A percentile compares a stretch with the other conserved stretches of the same genome.
These are phyloP conservation scores for Lampris megalopsis DNA, from an alignment of 2,113 vertebrate species.

Conservation along the genomic window DNA sequence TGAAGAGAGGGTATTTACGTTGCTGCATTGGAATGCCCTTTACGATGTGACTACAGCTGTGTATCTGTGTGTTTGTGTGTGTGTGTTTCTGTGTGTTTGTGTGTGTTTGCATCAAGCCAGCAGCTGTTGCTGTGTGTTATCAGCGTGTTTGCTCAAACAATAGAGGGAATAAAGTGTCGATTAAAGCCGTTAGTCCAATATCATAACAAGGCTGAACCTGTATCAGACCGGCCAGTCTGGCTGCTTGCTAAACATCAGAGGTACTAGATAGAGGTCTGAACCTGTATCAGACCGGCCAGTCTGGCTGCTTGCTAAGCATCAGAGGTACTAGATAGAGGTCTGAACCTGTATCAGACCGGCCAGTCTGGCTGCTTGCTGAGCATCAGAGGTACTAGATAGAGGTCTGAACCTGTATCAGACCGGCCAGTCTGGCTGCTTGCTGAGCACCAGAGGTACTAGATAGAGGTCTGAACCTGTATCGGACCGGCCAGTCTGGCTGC, in stretches of 20 bases:
- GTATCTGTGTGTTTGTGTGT: conserved; percentile 9
- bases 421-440: too few species aligned
- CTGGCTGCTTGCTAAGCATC: too few species aligned
- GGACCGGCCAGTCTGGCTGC: too few species aligned
- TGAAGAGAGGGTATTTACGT: conserved; percentile 65
- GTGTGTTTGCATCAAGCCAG: neutral
- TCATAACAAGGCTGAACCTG: neutral
- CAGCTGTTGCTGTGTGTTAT: conserved; percentile 52
- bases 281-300: neutral
- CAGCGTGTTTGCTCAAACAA: conserved; percentile 63
- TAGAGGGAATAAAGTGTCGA: conserved; percentile 49
- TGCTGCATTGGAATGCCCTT: conserved; percentile 66
- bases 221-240: neutral
- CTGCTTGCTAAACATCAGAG: too few species aligned
- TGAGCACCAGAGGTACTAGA: too few species aligned
- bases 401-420: neutral
- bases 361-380: too few species aligned
- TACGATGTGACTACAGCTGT: conserved; percentile 63
- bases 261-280: neutral
- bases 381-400: too few species aligned
- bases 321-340: neutral
- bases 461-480: too few species aligned
- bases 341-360: neutral
- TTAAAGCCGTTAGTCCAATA: conserved; percentile 16
- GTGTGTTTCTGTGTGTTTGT: conserved; percentile 1